phyloP scores from a whole-genome alignment of 2,113 vertebrate species.

The Notothenia coriiceps region DNA sequence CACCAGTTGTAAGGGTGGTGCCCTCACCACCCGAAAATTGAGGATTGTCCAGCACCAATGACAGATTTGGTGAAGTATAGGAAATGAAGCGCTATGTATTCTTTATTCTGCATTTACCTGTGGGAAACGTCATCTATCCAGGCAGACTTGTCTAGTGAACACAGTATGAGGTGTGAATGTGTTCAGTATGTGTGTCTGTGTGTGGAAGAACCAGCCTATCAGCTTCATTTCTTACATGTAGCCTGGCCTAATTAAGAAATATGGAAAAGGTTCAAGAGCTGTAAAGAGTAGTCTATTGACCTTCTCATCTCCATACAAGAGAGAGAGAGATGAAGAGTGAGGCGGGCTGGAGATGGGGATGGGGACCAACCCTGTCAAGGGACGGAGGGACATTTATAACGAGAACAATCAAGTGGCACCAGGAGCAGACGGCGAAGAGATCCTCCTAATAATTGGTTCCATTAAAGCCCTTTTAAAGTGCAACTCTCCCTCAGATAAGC shows the following conservation, averaged over 20 bases:
- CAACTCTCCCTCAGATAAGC: conserved; percentile 75
- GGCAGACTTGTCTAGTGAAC: conserved; percentile 26
- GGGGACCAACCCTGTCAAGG: conserved; percentile 67
- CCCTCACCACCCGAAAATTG: background rate
- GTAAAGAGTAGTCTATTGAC: conserved; percentile 83
- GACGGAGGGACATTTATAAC: conserved; percentile 73
- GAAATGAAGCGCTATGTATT: conserved; percentile 44
- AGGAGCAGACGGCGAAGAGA: conserved; percentile 67
- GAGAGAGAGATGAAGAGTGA: conserved; percentile 63
- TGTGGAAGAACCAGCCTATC: conserved; percentile 47
- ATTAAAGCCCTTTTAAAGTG: conserved; percentile 82
- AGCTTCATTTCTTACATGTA: conserved; percentile 70
- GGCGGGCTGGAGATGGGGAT: conserved; percentile 35
- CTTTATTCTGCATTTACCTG: conserved; percentile 41
- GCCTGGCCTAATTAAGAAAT: conserved; percentile 87
- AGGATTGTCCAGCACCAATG: conserved; percentile 46
- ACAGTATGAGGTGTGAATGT: conserved; percentile 32
- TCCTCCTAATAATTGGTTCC: conserved; percentile 82
- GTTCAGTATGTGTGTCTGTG: conserved; percentile 2
- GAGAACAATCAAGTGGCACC: conserved; percentile 75
- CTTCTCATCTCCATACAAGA: conserved; percentile 78
- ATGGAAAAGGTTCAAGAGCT: conserved; percentile 82
- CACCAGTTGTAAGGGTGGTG: conserved; percentile 15
- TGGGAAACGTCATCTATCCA: conserved; percentile 41
- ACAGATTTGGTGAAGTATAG: conserved; percentile 42